These are phyloP conservation scores for Atopsyche davidsoni DNA, from an alignment of 1,140 invertebrate genomes.

Conservation along the genomic window DNA sequence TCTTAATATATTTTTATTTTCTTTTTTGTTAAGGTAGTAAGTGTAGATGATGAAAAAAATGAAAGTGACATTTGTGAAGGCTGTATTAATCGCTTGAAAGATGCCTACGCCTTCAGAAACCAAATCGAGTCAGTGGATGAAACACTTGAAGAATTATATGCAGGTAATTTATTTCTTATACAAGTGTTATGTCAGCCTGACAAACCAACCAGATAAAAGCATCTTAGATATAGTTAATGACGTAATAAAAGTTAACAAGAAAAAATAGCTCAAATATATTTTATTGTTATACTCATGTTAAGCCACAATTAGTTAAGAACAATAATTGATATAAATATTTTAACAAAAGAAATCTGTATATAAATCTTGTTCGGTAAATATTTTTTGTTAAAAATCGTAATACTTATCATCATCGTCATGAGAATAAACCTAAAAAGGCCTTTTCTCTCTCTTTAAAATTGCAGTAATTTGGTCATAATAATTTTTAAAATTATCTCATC, in stretches of 20 bases:
- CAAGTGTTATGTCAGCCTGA: neutral
- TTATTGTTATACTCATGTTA: neutral
- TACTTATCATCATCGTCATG: no score
- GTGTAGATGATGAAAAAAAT: neutral
- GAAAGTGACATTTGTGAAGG: constrained; percentile 2
- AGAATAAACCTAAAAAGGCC: no score
- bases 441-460: neutral
- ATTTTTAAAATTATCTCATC: neutral
- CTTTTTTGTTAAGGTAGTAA: neutral
- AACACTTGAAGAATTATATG: neutral
- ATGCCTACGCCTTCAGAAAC: constrained; percentile 8
- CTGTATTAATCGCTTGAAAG: constrained; percentile 3
- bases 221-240: neutral
- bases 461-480: neutral
- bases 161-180: no score
- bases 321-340: no score
- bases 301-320: neutral
- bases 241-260: neutral
- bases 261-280: neutral
- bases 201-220: neutral
- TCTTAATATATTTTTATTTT: neutral
- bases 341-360: no score
- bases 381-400: no score
- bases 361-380: no score
- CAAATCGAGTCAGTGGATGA: constrained; percentile 6